These are phyloP conservation scores for Galeopsomyia nigrocyanea DNA, from an alignment of 2,888 invertebrate genomes.

Conservation along the genomic window DNA sequence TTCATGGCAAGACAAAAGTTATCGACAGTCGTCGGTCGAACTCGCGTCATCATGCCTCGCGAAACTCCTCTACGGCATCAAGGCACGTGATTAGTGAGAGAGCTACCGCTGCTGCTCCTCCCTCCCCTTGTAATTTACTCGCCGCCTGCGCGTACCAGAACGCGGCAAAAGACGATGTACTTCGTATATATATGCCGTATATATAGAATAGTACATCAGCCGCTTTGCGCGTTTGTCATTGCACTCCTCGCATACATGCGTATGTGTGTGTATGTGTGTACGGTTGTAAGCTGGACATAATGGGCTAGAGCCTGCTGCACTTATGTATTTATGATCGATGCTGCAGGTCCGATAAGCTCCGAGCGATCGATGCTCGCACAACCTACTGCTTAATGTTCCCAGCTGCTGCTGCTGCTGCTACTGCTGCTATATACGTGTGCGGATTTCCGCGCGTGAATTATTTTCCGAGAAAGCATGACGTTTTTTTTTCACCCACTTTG, in stretches of 20 bases:
- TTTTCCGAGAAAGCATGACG: constrained; percentile 19
- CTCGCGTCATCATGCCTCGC: constrained; percentile 19
- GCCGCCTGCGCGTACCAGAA: not conserved
- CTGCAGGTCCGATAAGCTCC: constrained; percentile 31
- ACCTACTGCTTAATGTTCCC: not conserved
- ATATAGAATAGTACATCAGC: too few species aligned
- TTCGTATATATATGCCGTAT: too few species aligned
- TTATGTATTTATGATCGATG: constrained; percentile 48
- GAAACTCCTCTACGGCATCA: too few species aligned
- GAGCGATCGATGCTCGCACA: constrained; percentile 20
- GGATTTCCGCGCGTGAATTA: constrained; percentile 7
- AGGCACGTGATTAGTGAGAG: constrained; percentile 36
- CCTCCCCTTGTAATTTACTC: constrained; percentile 31
- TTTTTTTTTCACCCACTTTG: not conserved
- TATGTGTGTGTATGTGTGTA: not conserved
- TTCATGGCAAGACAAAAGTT: constrained; percentile 30
- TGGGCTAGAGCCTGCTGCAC: not conserved
- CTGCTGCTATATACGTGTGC: not conserved
- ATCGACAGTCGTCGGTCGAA: constrained; percentile 22
- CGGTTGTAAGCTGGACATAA: not conserved
- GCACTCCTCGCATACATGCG: not conserved
- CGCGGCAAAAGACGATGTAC: constrained; percentile 2
- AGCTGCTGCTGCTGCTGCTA: not conserved
- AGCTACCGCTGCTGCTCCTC: not conserved
- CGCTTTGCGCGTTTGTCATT: not conserved